Percentiles rank a stretch among this genome's conserved stretches.
Evolutionary conservation across 2,113 vertebrate species (phyloP).

Genomic region (Anoura caudifer): DNA sequence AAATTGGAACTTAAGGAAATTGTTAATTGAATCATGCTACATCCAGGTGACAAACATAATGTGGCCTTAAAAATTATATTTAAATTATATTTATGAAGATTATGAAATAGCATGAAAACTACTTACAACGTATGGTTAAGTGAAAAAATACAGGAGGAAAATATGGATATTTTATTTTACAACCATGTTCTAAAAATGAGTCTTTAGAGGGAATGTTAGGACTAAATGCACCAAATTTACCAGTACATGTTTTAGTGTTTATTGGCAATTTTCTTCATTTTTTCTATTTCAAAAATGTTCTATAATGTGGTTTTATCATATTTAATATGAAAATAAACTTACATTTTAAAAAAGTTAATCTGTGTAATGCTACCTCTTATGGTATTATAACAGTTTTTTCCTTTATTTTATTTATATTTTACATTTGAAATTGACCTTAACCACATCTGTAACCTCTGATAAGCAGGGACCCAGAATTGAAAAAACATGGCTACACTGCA

Average conservation of each 20-base stretch:
- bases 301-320: neutral
- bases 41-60: neutral
- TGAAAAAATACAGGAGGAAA: neutral
- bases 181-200: neutral
- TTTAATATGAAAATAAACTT: neutral
- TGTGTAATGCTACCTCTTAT: neutral
- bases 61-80: neutral
- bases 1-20: neutral
- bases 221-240: neutral
- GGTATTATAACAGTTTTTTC: neutral
- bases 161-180: neutral
- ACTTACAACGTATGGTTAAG: neutral
- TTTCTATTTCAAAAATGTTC: neutral
- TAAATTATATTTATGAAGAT: neutral
- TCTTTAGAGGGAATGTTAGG: neutral
- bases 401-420: neutral
- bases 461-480: neutral
- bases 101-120: neutral
- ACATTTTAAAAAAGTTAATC: neutral
- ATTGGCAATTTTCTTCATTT: neutral
- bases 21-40: neutral
- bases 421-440: conserved; percentile 1
- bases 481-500: neutral
- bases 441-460: neutral
- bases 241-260: neutral